These are phyloP conservation scores for Drosophila orena DNA, from an alignment of 1,140 invertebrate species.

Conservation along the genomic window DNA sequence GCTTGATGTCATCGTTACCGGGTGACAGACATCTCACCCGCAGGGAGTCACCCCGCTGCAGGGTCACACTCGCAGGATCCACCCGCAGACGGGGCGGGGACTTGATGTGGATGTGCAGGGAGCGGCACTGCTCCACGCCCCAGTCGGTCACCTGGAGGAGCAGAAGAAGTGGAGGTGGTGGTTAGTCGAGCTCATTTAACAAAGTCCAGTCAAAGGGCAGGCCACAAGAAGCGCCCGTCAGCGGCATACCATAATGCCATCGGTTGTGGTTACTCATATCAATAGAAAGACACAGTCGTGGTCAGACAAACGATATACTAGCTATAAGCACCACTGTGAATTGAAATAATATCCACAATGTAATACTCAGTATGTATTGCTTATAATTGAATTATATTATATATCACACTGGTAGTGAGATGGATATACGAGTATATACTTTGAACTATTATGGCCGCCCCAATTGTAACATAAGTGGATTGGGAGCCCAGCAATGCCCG, in stretches of 20 bases:
- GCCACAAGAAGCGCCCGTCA: slow-evolving; percentile 7
- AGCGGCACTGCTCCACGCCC: slow-evolving; percentile 90
- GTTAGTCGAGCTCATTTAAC: slow-evolving; percentile 10
- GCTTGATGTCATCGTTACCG: slow-evolving; percentile 86
- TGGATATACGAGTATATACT: too few relatives aligned
- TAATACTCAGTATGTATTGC: too few relatives aligned
- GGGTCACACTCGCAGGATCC: slow-evolving; percentile 90
- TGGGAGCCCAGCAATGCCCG: neutral
- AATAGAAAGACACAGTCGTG: slow-evolving; percentile 15
- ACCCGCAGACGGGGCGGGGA: slow-evolving; percentile 89
- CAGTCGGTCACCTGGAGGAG: slow-evolving; percentile 87
- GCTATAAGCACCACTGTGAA: too few relatives aligned
- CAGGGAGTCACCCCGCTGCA: slow-evolving; percentile 87
- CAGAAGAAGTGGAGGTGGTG: neutral
- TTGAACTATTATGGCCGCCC: neutral
- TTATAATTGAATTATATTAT: too few relatives aligned
- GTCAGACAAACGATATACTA: neutral
- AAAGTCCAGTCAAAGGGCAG: slow-evolving; percentile 8
- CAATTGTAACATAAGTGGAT: slow-evolving; percentile 3
- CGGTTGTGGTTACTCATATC: slow-evolving; percentile 39
- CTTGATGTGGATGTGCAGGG: slow-evolving; percentile 88
- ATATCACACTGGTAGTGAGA: too few relatives aligned
- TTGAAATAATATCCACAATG: too few relatives aligned
- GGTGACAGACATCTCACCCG: slow-evolving; percentile 88
- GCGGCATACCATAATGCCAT: slow-evolving; percentile 8